These are phyloP conservation scores for Chromis chromis DNA, from an alignment of 2,797 vertebrate species.

Conservation along the genomic window DNA sequence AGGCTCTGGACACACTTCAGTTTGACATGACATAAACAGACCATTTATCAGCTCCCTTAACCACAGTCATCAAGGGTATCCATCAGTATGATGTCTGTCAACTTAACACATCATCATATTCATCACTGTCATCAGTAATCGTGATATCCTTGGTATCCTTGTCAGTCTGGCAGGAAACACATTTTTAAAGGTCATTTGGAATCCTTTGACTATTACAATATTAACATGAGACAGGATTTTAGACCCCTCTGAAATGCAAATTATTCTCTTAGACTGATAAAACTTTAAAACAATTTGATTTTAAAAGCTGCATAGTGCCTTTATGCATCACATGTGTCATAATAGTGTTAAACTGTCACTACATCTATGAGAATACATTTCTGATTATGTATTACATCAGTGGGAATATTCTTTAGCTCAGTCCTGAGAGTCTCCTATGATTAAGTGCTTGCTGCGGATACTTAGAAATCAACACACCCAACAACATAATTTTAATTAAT, in stretches of 20 bases:
- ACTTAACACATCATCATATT: constrained; percentile 22
- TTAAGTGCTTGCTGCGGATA: constrained; percentile 11
- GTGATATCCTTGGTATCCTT: not conserved
- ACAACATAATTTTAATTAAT: not conserved
- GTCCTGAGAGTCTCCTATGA: not conserved
- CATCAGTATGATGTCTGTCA: constrained; percentile 35
- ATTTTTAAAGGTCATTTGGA: constrained; percentile 2
- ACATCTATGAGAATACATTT: not conserved
- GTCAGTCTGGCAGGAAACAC: constrained; percentile 5
- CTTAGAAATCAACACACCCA: not conserved
- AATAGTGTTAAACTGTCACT: not conserved
- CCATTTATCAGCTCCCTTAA: constrained; percentile 35
- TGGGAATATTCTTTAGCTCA: not conserved
- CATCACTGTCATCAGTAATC: constrained; percentile 35
- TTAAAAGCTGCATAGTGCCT: not conserved
- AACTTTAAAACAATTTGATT: not conserved
- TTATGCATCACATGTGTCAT: not conserved
- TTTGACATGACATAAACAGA: constrained; percentile 30
- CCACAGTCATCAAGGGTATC: constrained; percentile 12
- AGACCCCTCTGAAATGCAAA: not conserved
- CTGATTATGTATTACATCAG: not conserved
- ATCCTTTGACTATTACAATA: not conserved
- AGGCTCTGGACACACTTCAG: not conserved
- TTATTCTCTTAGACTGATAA: not conserved
- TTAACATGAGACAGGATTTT: not conserved